These are phyloP conservation scores for Myathropa florea DNA, from an alignment of 2,888 invertebrate genomes.

Conservation along the genomic window DNA sequence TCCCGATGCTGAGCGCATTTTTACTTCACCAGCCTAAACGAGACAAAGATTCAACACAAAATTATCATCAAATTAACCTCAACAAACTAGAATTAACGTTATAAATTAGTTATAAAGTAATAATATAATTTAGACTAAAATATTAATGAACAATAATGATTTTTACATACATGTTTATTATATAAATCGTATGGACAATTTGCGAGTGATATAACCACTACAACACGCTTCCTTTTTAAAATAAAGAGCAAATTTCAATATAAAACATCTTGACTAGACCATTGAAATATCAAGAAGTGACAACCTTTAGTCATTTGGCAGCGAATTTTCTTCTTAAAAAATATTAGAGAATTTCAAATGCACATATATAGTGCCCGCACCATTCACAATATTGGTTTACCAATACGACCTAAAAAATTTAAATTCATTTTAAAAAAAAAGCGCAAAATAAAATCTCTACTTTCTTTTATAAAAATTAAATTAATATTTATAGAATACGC, in stretches of 20 bases:
- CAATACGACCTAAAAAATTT: slow-evolving; percentile 47
- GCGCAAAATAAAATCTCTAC: slow-evolving; percentile 63
- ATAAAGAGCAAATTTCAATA: slow-evolving; percentile 43
- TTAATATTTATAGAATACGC: slow-evolving; percentile 75
- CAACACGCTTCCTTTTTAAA: slow-evolving; percentile 76
- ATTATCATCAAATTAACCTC: slow-evolving; percentile 51
- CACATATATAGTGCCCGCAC: slow-evolving; percentile 69
- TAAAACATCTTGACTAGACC: not conserved
- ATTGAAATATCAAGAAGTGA: slow-evolving; percentile 73
- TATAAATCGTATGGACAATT: slow-evolving; percentile 70
- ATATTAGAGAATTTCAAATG: slow-evolving; percentile 47
- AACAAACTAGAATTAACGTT: slow-evolving; percentile 50
- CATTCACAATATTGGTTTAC: slow-evolving; percentile 65
- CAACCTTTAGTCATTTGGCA: slow-evolving; percentile 54
- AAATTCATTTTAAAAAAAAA: slow-evolving; percentile 70
- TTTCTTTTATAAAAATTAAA: slow-evolving; percentile 57
- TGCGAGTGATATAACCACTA: slow-evolving; percentile 77
- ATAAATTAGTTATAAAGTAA: slow-evolving; percentile 62
- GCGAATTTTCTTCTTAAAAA: slow-evolving; percentile 39
- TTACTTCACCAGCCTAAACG: slow-evolving; percentile 42
- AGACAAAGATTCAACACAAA: slow-evolving; percentile 11
- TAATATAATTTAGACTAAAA: slow-evolving; percentile 63
- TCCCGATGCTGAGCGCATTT: slow-evolving; percentile 61
- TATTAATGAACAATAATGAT: slow-evolving; percentile 67
- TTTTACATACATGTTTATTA: slow-evolving; percentile 71